phyloP scores from a whole-genome alignment of 2,797 vertebrate species.

The Serranus cabrilla region DNA sequence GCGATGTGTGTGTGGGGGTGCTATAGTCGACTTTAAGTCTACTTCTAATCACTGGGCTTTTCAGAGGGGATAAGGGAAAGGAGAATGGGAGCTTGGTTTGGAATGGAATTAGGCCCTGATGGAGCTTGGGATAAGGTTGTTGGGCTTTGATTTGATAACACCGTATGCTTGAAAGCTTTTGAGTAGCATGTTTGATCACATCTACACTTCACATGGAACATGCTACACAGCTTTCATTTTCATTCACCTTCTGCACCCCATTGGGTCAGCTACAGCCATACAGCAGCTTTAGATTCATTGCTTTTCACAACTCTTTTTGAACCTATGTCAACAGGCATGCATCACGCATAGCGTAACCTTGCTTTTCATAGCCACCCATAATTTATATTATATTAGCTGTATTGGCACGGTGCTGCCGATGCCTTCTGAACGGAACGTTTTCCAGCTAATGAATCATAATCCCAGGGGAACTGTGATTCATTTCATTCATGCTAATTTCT shows the following conservation, averaged over 20 bases:
- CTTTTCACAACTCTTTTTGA: constrained; percentile 34
- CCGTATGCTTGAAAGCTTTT: constrained; percentile 58
- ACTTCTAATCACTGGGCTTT: constrained; percentile 80
- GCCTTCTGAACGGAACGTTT: constrained; percentile 49
- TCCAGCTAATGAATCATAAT: constrained; percentile 66
- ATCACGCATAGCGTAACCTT: constrained; percentile 23
- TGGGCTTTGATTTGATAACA: constrained; percentile 65
- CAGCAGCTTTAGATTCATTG: constrained; percentile 27
- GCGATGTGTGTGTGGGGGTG: constrained; percentile 20
- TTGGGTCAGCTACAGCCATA: constrained; percentile 1
- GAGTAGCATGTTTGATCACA: constrained; percentile 59
- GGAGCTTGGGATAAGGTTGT: constrained; percentile 73
- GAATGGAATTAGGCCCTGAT: constrained; percentile 74
- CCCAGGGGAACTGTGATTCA: constrained; percentile 58
- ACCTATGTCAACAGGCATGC: constrained; percentile 26
- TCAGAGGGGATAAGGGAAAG: constrained; percentile 71
- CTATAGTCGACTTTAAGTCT: constrained; percentile 70
- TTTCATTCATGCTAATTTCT: constrained; percentile 67
- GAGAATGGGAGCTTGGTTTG: constrained; percentile 70
- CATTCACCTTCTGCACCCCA: constrained; percentile 9
- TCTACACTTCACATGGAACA: constrained; percentile 28
- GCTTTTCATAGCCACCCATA: constrained; percentile 37
- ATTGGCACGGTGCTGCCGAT: constrained; percentile 34
- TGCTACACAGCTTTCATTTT: constrained; percentile 21
- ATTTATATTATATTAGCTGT: constrained; percentile 47